Base-by-base conservation (phyloP, 2,113 vertebrate species). In the Ictalurus furcatus region DNA sequence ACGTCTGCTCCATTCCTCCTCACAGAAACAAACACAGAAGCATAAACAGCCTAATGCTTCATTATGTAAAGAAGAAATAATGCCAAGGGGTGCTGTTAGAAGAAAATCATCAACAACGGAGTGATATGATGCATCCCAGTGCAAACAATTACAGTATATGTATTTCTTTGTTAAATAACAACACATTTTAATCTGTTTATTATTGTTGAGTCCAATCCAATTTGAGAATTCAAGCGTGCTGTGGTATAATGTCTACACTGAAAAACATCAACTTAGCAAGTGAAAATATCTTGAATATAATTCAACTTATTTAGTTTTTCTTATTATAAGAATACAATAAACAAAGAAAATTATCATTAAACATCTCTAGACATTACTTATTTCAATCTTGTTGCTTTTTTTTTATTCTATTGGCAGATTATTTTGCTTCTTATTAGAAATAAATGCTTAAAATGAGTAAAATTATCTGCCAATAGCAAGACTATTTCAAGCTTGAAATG, bases 11-110 rank as follows among this genome's bases (percentile, higher is more conserved):
- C 17, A 59, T 82, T 82, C 16, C 30, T 59, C 17, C 17, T 82
- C 54, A 58, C 30, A 82, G 34, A 34, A 58, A 30, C 3, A 58
- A 37, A 58, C 23, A 37, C n/a, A 34, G 9, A 59, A 82, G 79
- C 30, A 23, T 23, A 30, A 58, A 82, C 9, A 21, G 54, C 17
- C 17, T 82, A 37, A 82, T 82, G 54, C 52, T 58, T 82, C n/a
- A 30, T 56, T 82, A n/a, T 82, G 6, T 82, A 58, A 58, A 8
- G 17, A 81, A 58, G 58, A 82, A 34, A 82, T 82, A 82, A 59
- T 34, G n/a, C 34, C 8, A 34, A 58, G n/a, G n/a, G 2, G 11
- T 37, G 54, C 19, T 34, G 17, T 82, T 34, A 58, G 21, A 23
- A 21, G 54, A 21, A 82, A 82, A 82, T 58, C 21, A 80, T 80